Evolutionary conservation across 2,113 vertebrate species (phyloP).

Genomic region (Orcinus orca): DNA sequence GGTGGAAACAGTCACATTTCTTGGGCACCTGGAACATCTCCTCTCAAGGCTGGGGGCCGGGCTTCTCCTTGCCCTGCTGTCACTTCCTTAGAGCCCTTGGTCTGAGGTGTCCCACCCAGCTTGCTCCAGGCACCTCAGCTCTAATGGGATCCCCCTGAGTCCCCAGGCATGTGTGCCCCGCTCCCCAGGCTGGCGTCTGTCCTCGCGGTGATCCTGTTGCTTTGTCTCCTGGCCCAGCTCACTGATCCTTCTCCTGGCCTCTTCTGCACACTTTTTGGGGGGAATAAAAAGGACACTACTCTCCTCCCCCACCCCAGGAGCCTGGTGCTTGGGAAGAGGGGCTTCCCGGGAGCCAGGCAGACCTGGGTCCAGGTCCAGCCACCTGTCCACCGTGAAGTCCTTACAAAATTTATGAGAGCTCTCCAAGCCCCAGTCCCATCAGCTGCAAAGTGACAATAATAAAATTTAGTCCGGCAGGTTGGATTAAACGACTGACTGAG

Average conservation of each 20-base stretch:
- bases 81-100: neutral
- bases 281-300: fast-evolving
- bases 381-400: neutral
- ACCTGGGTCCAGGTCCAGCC: neutral
- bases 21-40: neutral
- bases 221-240: neutral
- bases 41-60: fast-evolving
- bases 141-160: neutral
- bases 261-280: fast-evolving
- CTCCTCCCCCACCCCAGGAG: too few species aligned
- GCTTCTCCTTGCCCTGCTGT: neutral
- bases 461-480: too few species aligned
- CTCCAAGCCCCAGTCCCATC: too few species aligned
- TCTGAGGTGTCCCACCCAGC: too few species aligned
- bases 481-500: neutral
- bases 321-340: neutral
- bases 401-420: neutral
- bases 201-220: neutral
- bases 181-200: neutral
- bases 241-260: neutral
- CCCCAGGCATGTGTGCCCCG: too few species aligned
- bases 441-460: neutral
- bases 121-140: neutral
- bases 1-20: neutral
- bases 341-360: neutral